Evolutionary conservation across 2,888 invertebrate genomes (phyloP).

Genomic region (Platynereis dumerilii): DNA sequence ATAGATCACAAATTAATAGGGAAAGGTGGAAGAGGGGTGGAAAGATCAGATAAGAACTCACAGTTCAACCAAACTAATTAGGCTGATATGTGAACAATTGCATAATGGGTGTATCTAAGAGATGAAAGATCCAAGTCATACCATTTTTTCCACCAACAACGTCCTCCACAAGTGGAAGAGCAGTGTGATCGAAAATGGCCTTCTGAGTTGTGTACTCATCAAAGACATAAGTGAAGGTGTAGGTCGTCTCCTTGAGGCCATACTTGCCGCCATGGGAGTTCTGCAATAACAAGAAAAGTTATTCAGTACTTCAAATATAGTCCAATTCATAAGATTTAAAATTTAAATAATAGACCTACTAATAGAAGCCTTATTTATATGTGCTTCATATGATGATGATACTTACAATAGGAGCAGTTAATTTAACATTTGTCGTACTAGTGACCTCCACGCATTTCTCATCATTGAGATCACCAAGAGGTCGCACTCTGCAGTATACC

Average conservation of each 20-base stretch:
- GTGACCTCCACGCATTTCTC: constrained; percentile 61
- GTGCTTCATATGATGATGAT: no score
- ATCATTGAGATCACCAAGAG: constrained; percentile 72
- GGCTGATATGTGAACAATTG: no score
- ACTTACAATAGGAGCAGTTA: constrained; percentile 62
- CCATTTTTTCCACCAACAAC: constrained; percentile 89
- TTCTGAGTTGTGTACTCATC: constrained; percentile 79
- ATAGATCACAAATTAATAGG: no score
- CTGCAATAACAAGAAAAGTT: constrained; percentile 24
- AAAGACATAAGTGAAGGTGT: constrained; percentile 79
- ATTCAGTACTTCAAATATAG: background rate
- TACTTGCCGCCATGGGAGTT: constrained; percentile 30
- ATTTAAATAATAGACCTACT: background rate
- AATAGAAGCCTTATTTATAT: no score
- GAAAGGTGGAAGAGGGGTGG: no score
- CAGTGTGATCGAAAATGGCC: constrained; percentile 83
- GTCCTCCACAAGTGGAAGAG: constrained; percentile 82
- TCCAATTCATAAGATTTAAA: background rate
- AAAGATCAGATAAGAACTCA: no score
- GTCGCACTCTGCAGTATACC: constrained; percentile 87
- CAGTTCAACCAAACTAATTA: no score
- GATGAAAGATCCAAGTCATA: no score
- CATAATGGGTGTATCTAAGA: no score
- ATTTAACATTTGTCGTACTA: constrained; percentile 57
- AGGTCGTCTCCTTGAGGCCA: constrained; percentile 65